These are phyloP conservation scores for Steinernema khuongi DNA, from an alignment of 1,140 invertebrate species.

Conservation along the genomic window DNA sequence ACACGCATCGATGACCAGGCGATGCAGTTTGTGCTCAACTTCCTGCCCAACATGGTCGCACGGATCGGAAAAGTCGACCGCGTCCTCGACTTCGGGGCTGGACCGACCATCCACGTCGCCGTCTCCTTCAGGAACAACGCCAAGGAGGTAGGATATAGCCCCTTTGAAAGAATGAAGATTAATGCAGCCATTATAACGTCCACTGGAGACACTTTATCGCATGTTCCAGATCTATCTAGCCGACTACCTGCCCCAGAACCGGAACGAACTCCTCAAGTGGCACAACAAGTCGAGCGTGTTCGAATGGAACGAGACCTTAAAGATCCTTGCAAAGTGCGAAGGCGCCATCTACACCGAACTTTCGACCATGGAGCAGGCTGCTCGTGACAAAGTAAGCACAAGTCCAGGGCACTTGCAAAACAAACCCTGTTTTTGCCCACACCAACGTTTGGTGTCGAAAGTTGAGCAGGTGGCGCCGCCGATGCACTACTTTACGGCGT, in stretches of 20 bases:
- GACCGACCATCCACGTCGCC: constrained; percentile 54
- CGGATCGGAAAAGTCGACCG: constrained; percentile 35
- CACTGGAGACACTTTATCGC: not conserved
- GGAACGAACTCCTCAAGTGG: constrained; percentile 47
- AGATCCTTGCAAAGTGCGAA: constrained; percentile 34
- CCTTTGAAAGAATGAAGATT: not conserved
- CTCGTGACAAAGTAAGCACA: constrained; percentile 36
- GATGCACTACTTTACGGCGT: no score
- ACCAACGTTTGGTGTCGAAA: not conserved
- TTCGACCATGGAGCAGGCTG: constrained; percentile 37
- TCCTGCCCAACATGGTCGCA: constrained; percentile 48
- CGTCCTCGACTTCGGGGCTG: constrained; percentile 53
- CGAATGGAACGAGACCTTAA: constrained; percentile 45
- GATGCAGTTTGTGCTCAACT: constrained; percentile 55
- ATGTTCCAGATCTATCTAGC: constrained; percentile 49
- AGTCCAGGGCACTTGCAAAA: not conserved
- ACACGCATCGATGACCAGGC: constrained; percentile 51
- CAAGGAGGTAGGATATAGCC: constrained; percentile 38
- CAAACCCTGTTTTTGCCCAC: not conserved
- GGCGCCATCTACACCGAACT: constrained; percentile 29
- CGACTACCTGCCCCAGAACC: constrained; percentile 54
- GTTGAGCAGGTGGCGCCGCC: no score
- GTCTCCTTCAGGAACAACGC: constrained; percentile 49
- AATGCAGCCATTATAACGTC: not conserved
- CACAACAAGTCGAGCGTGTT: constrained; percentile 36